Base-by-base conservation (phyloP, 2,888 invertebrate genomes). In the Monoplex corrugatus region DNA sequence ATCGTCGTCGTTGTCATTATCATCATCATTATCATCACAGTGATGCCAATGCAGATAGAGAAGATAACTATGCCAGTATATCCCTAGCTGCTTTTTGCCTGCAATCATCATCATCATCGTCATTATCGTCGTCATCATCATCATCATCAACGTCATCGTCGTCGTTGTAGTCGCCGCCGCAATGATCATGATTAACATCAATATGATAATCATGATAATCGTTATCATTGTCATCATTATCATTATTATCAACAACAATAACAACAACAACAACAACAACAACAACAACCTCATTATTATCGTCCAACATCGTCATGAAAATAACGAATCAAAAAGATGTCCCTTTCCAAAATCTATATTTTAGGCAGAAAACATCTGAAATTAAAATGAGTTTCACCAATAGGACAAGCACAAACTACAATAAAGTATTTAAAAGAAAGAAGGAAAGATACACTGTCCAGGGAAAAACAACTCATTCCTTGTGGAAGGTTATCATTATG, bases 101-200 rank as follows among this genome's bases (percentile, higher is more conserved):
- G 32, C 0, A 3, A 68, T 68, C 68, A 68, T 68, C 68, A 68
- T 68, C 68, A 68, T n/a, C 68, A 88, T 90, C 68, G 32, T 80
- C 68, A 63, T 89, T 43, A 84, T 87, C 75, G 84, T 84, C 50
- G 40, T 57, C 78, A 50, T 87, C 57, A 63, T 86, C 57, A 43
- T 89, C 80, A 63, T 86, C 63, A 68, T 68, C 63, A 68, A 68
- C 63, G 5, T 86, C 63, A 68, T 86, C 63, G 5, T 86, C 63
- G 78, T 88, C 87, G 57, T 86, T 50, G 85, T 78, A 13, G 28
- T 80, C 10, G n/a, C 32, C 23, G 8, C 28, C 6, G 0, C n/a
- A 28, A 68, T n/a, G 68, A n/a, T 68, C n/a, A 8, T n/a, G 68
- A 10, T 57, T 16, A 10, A 23, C 19, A 10, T 57, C 19, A 28